Evolutionary conservation across 2,888 invertebrate genomes (phyloP), one percentile per base, ranked within the genome.

Genomic region (Theretra japonica): DNA sequence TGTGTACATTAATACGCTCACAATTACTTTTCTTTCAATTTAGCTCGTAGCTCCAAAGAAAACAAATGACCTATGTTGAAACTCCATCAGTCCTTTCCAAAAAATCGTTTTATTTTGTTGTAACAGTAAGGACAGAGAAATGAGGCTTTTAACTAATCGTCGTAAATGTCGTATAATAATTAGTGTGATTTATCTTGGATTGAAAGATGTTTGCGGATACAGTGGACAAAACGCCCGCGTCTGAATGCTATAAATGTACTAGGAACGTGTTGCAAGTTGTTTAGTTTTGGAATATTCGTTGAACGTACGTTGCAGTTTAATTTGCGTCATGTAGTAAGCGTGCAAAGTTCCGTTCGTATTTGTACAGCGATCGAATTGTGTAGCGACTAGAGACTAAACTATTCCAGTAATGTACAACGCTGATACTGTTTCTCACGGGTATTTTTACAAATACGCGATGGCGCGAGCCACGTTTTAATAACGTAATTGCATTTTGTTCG

Each of bases 311-410:
- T 15, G 33, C 33, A 33, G 33, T 62, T 62, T 21, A 28, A 58
- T 58, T 58, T 58, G 25, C 58, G 23, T 58, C 58, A 62, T 65
- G 48, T 48, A 41, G 2, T 65, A 6, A 6, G 53, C 5, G 23
- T 23, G 41, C 23, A 23, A 21, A 65, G 41, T 62, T 21, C 21
- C 7, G 19, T 62, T 62, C 41, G 65, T 48, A 65, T 65, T 65
- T 23, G 25, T 21, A 48, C 5, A 48, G 33, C 48, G 15, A 65
- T 48, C 23, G 23, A 48, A 23, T 65, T 41, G 65, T 48, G 7
- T 65, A 7, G 15, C 33, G 41, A 17, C 48, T 17, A 41, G 41
- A 11, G 15, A 15, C 41, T 15, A 41, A 41, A 33, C 15, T 23
- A 21, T 65, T 19, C 33, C 41, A 33, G 33, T 33, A 21, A 65